phyloP scores from a whole-genome alignment of 64 coral and sea anemone species.

The Montipora foliosa region DNA sequence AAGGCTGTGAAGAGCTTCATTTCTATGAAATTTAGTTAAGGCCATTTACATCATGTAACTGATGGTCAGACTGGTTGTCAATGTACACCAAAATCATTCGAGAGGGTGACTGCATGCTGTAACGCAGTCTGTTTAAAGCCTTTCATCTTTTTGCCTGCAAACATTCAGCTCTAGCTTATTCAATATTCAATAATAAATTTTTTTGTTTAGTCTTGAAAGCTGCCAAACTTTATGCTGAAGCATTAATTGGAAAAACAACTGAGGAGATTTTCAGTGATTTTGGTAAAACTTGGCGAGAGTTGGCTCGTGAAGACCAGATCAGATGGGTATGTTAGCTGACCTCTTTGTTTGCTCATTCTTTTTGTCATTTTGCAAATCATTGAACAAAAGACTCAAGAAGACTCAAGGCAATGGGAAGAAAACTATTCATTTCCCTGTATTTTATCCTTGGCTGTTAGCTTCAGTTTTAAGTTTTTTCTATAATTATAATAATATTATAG shows the following conservation, averaged over 20 bases:
- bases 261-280: slow-evolving; percentile 94
- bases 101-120: too few species aligned
- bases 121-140: background rate
- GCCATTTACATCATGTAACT: too few species aligned
- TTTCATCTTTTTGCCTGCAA: too few species aligned
- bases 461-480: too few species aligned
- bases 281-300: slow-evolving; percentile 83
- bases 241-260: slow-evolving; percentile 74
- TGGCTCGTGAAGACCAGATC: slow-evolving; percentile 86
- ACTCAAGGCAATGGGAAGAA: too few species aligned
- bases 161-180: background rate
- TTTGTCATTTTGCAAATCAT: background rate
- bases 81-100: too few species aligned
- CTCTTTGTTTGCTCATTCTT: background rate
- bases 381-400: too few species aligned
- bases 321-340: slow-evolving; percentile 81
- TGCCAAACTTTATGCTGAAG: slow-evolving; percentile 62
- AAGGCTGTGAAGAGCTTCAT: too few species aligned
- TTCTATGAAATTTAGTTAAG: too few species aligned
- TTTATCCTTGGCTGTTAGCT: too few species aligned
- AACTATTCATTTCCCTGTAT: too few species aligned
- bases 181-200: background rate
- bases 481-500: background rate
- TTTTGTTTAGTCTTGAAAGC: slow-evolving; percentile 75
- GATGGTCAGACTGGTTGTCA: too few species aligned